Conservation (phyloP, 2,797 vertebrate genomes). For the Carduelis carduelis region DNA sequence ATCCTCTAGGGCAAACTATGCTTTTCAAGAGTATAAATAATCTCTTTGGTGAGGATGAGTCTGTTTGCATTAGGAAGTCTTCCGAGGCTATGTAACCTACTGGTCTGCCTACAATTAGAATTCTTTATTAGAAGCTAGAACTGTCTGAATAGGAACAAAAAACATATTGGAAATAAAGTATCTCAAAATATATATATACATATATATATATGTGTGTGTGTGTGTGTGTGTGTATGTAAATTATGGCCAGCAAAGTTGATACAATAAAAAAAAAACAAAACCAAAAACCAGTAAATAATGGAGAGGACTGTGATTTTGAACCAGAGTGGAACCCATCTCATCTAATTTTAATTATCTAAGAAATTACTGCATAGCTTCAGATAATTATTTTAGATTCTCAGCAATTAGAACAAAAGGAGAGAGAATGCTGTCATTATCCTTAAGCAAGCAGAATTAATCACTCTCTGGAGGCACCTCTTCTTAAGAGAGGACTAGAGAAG, state of each 20-base stretch:
- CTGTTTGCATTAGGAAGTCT: neutral
- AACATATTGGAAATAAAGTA: neutral
- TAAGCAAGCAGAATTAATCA: neutral
- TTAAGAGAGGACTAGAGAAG: neutral
- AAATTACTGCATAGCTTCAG: neutral
- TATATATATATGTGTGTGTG: rapidly evolving
- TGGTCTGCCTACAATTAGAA: neutral
- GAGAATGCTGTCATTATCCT: neutral
- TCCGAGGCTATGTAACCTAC: neutral
- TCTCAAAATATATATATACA: neutral
- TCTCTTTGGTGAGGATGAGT: neutral
- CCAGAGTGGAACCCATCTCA: neutral
- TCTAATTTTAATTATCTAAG: neutral
- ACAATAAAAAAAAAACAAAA: neutral
- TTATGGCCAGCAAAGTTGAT: neutral
- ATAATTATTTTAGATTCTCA: neutral
- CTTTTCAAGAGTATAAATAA: neutral
- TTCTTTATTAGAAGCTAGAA: neutral
- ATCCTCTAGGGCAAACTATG: neutral
- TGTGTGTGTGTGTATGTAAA: rapidly evolving
- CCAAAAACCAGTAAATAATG: neutral
- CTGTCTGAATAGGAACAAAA: neutral
- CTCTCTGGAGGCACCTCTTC: neutral
- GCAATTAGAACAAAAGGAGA: neutral
- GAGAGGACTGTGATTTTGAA: neutral